Percentiles rank a stretch among this genome's conserved stretches.
Conservation (phyloP, 2,113 vertebrate species). For the Speoplatyrhinus poulsoni region DNA sequence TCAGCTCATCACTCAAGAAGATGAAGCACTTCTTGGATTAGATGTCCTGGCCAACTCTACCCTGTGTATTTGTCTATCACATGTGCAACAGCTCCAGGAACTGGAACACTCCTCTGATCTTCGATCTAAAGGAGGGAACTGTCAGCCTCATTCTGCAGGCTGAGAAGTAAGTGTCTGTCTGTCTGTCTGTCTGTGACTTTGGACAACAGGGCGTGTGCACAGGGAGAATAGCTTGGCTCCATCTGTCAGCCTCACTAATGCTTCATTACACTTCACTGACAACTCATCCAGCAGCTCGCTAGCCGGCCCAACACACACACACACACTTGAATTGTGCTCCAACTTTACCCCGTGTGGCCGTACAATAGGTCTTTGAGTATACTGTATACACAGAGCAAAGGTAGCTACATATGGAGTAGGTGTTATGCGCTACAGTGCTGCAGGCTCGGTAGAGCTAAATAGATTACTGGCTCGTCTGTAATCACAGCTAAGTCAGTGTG, state of each 20-base stretch:
- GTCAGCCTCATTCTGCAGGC: constrained; percentile 94
- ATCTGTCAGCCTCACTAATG: constrained; percentile 53
- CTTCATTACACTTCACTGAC: constrained; percentile 57
- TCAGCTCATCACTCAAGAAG: background rate
- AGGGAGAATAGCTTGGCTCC: constrained; percentile 42
- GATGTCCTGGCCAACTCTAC: background rate
- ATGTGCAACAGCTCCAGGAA: constrained; percentile 83
- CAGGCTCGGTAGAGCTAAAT: constrained; percentile 52
- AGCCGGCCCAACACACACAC: constrained; percentile 6
- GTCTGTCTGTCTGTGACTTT: constrained; percentile 16
- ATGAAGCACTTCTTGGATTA: background rate
- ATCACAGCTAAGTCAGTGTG: constrained; percentile 44
- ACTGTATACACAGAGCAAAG: too few relatives aligned
- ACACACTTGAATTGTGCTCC: constrained; percentile 23
- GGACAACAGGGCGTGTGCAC: constrained; percentile 21
- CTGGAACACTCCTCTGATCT: constrained; percentile 97
- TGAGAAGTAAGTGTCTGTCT: constrained; percentile 82
- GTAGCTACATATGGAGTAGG: constrained; percentile 38
- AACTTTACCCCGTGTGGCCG: constrained; percentile 46
- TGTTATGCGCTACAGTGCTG: constrained; percentile 51
- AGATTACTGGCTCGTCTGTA: constrained; percentile 55
- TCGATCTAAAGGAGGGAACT: constrained; percentile 95
- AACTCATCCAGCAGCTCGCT: constrained; percentile 43
- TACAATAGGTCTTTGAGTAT: constrained; percentile 58
- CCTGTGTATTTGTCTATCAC: constrained; percentile 11